Conservation (phyloP, 2,113 vertebrate species). For the Mobula hypostoma region DNA sequence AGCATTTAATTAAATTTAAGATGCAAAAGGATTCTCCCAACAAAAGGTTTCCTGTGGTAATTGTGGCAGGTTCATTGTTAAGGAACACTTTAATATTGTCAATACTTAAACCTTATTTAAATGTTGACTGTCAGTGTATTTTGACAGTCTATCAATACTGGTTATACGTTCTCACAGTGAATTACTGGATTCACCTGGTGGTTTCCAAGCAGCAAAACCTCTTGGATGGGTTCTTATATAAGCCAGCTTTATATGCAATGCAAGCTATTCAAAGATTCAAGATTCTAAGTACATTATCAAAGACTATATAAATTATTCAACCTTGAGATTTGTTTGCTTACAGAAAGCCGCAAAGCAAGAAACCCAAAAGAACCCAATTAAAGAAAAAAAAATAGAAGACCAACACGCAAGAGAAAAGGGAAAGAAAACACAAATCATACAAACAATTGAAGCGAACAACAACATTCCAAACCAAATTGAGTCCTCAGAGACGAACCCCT, state of each 20-base stretch:
- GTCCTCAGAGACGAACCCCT: no score
- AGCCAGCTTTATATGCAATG: background rate
- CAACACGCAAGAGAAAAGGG: no score
- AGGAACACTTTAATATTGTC: background rate
- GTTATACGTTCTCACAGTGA: background rate
- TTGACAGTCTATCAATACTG: background rate
- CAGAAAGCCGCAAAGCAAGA: no score
- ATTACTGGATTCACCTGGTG: background rate
- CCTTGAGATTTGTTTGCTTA: no score
- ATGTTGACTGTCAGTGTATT: background rate
- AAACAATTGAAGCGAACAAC: no score
- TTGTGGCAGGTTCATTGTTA: background rate
- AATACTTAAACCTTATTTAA: background rate
- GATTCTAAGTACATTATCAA: no score
- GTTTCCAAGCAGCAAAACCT: background rate
- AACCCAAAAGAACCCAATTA: no score
- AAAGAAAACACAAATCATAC: no score
- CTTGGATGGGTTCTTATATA: background rate
- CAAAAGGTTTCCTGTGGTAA: background rate
- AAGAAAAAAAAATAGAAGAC: no score
- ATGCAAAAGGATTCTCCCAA: background rate
- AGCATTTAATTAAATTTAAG: conserved; percentile 1
- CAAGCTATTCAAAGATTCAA: background rate
- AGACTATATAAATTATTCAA: no score
- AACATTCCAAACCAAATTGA: no score